These are phyloP conservation scores for Sweltsa coloradensis DNA, from an alignment of 1,140 invertebrate genomes.

Conservation along the genomic window DNA sequence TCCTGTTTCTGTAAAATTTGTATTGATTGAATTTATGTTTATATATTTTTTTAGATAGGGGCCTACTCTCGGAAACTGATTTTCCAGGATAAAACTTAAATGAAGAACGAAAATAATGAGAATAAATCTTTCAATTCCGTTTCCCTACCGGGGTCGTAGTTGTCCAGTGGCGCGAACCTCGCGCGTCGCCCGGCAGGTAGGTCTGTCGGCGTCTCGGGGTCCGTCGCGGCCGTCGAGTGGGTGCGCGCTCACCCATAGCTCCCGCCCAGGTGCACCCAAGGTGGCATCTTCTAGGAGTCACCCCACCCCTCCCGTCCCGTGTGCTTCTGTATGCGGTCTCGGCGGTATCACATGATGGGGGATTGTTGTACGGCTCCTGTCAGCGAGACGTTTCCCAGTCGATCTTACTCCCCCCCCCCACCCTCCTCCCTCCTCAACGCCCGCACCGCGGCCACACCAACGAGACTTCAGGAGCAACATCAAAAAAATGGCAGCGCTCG, in stretches of 20 bases:
- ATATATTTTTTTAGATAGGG: too few species aligned
- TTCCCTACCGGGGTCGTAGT: too few species aligned
- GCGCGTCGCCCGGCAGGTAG: not conserved
- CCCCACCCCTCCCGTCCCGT: not conserved
- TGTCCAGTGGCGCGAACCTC: too few species aligned
- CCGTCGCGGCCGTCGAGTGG: not conserved
- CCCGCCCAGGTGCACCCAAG: not conserved
- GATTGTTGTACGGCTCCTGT: too few species aligned
- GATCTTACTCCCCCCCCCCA: conserved; percentile 6
- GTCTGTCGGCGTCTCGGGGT: not conserved
- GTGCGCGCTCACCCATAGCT: conserved; percentile 3
- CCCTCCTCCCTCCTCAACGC: not conserved
- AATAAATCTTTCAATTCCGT: too few species aligned
- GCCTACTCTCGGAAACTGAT: too few species aligned
- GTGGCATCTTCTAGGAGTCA: not conserved
- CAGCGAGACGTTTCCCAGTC: conserved; percentile 13
- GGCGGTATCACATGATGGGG: conserved; percentile 2
- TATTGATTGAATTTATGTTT: too few species aligned
- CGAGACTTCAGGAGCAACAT: not conserved
- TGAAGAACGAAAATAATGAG: too few species aligned
- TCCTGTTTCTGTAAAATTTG: too few species aligned
- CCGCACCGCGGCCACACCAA: not conserved
- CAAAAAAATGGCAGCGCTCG: conserved; percentile 13
- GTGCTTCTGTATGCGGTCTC: not conserved
- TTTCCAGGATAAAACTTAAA: too few species aligned